These are phyloP conservation scores for Cydia strobilella DNA, from an alignment of 1,140 invertebrate genomes.

Conservation along the genomic window DNA sequence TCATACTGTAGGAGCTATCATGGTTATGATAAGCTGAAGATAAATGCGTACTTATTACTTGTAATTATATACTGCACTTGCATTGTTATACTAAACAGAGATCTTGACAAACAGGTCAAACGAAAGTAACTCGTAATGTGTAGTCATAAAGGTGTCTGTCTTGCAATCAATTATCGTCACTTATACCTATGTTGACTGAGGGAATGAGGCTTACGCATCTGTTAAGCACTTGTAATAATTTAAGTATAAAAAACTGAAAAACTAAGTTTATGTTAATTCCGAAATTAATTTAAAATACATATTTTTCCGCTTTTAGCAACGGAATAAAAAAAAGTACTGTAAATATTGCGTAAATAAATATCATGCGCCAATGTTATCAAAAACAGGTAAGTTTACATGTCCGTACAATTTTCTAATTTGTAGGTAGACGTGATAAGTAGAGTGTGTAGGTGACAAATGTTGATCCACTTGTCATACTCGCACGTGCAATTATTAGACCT, in stretches of 20 bases:
- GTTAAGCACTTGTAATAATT: not conserved
- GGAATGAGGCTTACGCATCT: not conserved
- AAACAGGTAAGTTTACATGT: not conserved
- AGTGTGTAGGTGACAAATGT: conserved; percentile 24
- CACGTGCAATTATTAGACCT: conserved; percentile 22
- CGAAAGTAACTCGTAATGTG: not conserved
- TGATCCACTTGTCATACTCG: conserved; percentile 31
- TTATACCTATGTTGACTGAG: not conserved
- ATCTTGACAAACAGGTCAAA: not conserved
- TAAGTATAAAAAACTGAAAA: no score
- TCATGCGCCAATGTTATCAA: conserved; percentile 2
- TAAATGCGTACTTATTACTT: conserved; percentile 17
- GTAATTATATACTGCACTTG: conserved; percentile 17
- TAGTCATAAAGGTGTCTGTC: not conserved
- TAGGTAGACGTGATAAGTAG: conserved; percentile 27
- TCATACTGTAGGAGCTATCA: not conserved
- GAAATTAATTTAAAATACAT: no score
- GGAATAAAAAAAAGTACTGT: no score
- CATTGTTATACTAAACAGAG: not conserved
- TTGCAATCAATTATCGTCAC: conserved; percentile 5
- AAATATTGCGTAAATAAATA: conserved; percentile 5
- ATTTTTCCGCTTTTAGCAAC: no score
- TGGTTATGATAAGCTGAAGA: conserved; percentile 28
- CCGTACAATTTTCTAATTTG: conserved; percentile 20
- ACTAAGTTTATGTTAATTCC: no score